phyloP scores from a whole-genome alignment of 92 coral and sea anemone genomes.

The Epizoanthus ramosus region DNA sequence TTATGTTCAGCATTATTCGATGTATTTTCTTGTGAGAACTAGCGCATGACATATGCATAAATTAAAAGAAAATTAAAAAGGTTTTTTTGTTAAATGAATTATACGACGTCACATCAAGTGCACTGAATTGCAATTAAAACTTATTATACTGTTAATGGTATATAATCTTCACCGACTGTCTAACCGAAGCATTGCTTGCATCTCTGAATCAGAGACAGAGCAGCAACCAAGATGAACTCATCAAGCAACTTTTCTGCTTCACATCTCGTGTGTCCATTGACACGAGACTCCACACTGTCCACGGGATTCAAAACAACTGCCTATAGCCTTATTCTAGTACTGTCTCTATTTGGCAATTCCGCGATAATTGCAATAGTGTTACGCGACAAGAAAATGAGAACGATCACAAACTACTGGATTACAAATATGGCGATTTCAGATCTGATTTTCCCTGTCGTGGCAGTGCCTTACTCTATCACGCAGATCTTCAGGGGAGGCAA shows the following conservation, averaged over 20 bases:
- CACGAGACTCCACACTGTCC: not conserved
- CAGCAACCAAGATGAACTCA: slow-evolving; percentile 9
- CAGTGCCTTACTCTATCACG: slow-evolving; percentile 47
- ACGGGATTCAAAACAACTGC: slow-evolving; percentile 38
- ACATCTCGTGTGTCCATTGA: not conserved
- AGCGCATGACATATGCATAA: too few species aligned
- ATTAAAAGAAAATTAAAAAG: too few species aligned
- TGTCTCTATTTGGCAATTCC: slow-evolving; percentile 53
- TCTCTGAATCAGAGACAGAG: too few species aligned
- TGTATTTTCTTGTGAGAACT: too few species aligned
- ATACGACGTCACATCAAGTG: too few species aligned
- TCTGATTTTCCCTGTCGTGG: slow-evolving; percentile 55
- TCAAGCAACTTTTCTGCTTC: slow-evolving; percentile 10
- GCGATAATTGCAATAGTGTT: slow-evolving; percentile 47
- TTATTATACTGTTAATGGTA: too few species aligned
- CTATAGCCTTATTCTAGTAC: slow-evolving; percentile 45
- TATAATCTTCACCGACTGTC: too few species aligned
- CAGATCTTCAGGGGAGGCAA: slow-evolving; percentile 45
- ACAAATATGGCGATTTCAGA: slow-evolving; percentile 65
- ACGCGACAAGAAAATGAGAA: slow-evolving; percentile 57
- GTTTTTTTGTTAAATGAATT: too few species aligned
- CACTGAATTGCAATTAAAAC: too few species aligned
- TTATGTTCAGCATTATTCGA: too few species aligned
- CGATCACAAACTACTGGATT: slow-evolving; percentile 56
- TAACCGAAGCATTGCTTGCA: too few species aligned